Evolutionary conservation across 2,888 invertebrate species (phyloP), one percentile per base, ranked within the genome.

Genomic region (Buathra laborator): DNA sequence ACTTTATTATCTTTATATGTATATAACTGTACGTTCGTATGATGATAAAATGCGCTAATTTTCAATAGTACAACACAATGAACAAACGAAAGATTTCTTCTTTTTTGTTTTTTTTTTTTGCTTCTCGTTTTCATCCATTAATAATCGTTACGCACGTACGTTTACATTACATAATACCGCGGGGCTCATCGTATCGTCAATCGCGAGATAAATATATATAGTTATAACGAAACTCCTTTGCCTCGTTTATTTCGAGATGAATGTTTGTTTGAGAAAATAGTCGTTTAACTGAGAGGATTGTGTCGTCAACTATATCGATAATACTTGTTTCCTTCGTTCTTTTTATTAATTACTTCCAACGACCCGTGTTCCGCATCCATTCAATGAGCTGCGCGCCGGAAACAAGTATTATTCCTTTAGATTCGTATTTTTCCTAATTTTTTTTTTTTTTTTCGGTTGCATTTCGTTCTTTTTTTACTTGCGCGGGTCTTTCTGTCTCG

Each of bases 1-100:
- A 89, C 87, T 88, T 87, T 87, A 88, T 89, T 88, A 82, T 86
- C 62, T 84, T 83, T 84, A 79, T 76, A 81, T 88, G 78, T 80
- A 84, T 86, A 82, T 85, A 85, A 80, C 79, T 80, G 76, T 79
- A 76, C 71, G 85, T 79, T 71, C 62, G 76, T 82, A 71, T 76
- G 79, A 81, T 68, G 81, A 81, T 82, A 71, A 82, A 82, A 76
- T 75, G 62, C 74, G 82, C 67, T 43, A 74, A 68, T 46, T 66
- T 82, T 76, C 68, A 64, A 75, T 79, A 59, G 64, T 79, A 81
- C 68, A 81, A 67, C 56, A 70, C n/a, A 74, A 74, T 70, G 64
- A 70, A 72, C 68, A 66, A 68, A 78, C 70, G 81, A 56, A 59
- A 74, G 32, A 51, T 68, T 75, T 14, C 56, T n/a, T 70, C 5